Conservation (phyloP, 2,797 vertebrate species). For the Sebastes melanostomus region DNA sequence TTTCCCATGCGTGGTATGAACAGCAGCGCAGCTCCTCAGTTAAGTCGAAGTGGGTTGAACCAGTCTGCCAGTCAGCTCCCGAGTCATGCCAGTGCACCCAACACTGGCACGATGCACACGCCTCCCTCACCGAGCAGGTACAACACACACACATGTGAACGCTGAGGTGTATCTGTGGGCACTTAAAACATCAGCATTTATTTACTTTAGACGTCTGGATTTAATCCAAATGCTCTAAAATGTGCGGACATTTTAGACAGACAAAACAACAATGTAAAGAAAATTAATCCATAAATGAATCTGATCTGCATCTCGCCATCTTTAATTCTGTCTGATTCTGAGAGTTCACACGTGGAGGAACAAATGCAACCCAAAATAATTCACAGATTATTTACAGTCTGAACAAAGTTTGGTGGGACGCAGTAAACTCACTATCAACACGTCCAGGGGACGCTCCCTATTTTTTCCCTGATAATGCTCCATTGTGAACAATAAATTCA, state of each 20-base stretch:
- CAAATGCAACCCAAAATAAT: not conserved
- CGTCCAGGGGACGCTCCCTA: no score
- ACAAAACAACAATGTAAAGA: not conserved
- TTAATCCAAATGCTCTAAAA: not conserved
- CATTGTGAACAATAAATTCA: no score
- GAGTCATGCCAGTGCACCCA: slow-evolving; percentile 92
- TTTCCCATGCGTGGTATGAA: slow-evolving; percentile 97
- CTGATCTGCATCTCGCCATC: not conserved
- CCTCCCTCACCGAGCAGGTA: slow-evolving; percentile 98
- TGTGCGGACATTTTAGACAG: not conserved
- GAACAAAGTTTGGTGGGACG: not conserved
- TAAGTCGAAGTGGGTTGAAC: slow-evolving; percentile 91
- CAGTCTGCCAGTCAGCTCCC: slow-evolving; percentile 90
- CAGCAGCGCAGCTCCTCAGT: slow-evolving; percentile 94
- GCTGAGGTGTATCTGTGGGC: not conserved
- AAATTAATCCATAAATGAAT: not conserved
- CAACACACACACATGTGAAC: not conserved
- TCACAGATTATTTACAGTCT: not conserved
- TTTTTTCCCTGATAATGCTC: no score
- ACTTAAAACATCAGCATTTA: not conserved
- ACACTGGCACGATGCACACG: slow-evolving; percentile 96
- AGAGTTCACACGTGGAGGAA: not conserved
- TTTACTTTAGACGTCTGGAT: not conserved
- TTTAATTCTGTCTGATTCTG: not conserved
- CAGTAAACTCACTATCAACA: no score